Conservation (phyloP, 2,888 invertebrate genomes). For the Epinotia demarniana region DNA sequence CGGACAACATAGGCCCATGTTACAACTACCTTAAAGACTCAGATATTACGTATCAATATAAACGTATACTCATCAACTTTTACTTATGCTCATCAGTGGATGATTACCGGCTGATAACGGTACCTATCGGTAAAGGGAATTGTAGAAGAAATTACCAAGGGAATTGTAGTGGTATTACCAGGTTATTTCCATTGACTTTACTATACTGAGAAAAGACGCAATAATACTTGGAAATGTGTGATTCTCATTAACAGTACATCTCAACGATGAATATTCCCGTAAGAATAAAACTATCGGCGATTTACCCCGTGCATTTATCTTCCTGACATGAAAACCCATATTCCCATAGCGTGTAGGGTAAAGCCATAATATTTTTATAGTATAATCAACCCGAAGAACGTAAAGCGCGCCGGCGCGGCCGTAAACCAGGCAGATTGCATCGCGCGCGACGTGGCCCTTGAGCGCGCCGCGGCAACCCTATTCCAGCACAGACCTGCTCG, state of each 20-base stretch:
- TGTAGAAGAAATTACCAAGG: no score
- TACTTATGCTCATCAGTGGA: no score
- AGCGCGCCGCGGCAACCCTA: constrained; percentile 50
- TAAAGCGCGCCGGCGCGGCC: constrained; percentile 63
- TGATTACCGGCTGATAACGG: no score
- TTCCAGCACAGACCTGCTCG: constrained; percentile 50
- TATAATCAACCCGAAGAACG: constrained; percentile 54
- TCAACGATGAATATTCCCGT: neutral
- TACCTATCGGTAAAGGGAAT: no score
- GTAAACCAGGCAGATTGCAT: constrained; percentile 80
- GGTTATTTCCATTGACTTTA: no score
- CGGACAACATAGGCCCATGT: no score
- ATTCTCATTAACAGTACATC: neutral
- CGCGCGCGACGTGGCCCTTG: constrained; percentile 57
- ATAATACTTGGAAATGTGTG: no score
- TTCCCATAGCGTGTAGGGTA: neutral
- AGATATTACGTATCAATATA: no score
- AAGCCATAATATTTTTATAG: constrained; percentile 44
- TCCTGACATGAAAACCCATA: neutral
- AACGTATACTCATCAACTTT: no score
- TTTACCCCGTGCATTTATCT: constrained; percentile 1
- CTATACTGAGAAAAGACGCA: no score
- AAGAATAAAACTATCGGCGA: neutral
- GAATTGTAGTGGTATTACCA: no score
- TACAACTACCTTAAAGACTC: neutral